phyloP scores from a whole-genome alignment of 2,888 invertebrate species.

The Dastarcus helophoroides region DNA sequence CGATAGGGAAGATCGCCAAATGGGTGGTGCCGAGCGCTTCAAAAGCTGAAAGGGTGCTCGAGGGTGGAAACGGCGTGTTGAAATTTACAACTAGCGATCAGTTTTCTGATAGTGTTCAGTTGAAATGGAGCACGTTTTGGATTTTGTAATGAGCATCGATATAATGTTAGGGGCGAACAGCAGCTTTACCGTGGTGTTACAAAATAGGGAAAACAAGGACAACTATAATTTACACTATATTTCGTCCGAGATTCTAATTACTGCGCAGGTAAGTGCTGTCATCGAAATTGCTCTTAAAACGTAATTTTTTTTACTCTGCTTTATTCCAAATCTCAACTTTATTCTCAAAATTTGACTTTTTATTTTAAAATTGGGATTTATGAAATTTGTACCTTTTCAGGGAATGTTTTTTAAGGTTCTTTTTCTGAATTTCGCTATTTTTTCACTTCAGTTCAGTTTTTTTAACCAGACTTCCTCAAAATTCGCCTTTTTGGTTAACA shows the following conservation, averaged over 20 bases:
- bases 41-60: constrained; percentile 49
- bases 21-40: constrained; percentile 69
- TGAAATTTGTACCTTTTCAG: too few relatives aligned
- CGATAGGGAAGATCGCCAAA: constrained; percentile 48
- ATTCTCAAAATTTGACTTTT: too few relatives aligned
- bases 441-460: too few relatives aligned
- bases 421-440: too few relatives aligned
- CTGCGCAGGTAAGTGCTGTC: constrained; percentile 48
- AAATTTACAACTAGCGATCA: constrained; percentile 64
- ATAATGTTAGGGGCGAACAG: constrained; percentile 66
- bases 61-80: constrained; percentile 47
- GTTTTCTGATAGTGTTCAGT: constrained; percentile 53
- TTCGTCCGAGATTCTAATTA: constrained; percentile 59
- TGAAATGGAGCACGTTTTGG: constrained; percentile 56
- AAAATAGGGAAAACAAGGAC: constrained; percentile 67
- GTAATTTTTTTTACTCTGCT: too few relatives aligned
- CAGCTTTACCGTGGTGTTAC: constrained; percentile 66
- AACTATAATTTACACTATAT: constrained; percentile 74
- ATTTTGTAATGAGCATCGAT: constrained; percentile 67
- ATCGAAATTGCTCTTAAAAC: too few relatives aligned
- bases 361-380: too few relatives aligned
- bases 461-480: too few relatives aligned
- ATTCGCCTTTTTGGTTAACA: too few relatives aligned
- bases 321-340: too few relatives aligned
- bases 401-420: too few relatives aligned